These are phyloP conservation scores for Panorpa germanica DNA, from an alignment of 2,888 invertebrate genomes.

Conservation along the genomic window DNA sequence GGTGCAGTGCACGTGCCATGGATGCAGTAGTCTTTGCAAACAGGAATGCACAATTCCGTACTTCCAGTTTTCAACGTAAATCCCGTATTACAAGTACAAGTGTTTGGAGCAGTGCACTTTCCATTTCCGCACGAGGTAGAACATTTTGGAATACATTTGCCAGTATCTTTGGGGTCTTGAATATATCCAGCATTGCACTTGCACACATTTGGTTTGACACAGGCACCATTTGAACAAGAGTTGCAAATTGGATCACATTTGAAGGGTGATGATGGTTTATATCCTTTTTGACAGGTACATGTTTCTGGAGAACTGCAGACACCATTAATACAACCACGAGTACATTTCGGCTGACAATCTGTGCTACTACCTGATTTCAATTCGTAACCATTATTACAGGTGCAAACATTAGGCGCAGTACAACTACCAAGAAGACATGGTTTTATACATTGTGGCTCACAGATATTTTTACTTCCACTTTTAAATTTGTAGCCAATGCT, in stretches of 20 bases:
- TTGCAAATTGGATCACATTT: constrained; percentile 18
- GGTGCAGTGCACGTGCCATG: constrained; percentile 19
- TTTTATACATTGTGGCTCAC: constrained; percentile 16
- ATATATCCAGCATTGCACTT: too few relatives aligned
- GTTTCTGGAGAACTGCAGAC: constrained; percentile 14
- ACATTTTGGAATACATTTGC: constrained; percentile 17
- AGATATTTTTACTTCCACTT: constrained; percentile 18
- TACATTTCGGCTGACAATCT: constrained; percentile 15
- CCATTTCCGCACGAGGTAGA: constrained; percentile 18
- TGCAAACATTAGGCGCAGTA: constrained; percentile 21
- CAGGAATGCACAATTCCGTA: constrained; percentile 16
- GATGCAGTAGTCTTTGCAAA: constrained; percentile 17
- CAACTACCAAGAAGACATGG: constrained; percentile 27
- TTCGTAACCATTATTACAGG: constrained; percentile 21
- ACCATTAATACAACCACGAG: constrained; percentile 14
- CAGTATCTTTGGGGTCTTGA: too few relatives aligned
- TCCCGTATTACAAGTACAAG: constrained; percentile 21
- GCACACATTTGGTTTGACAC: constrained; percentile 15
- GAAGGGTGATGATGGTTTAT: background rate
- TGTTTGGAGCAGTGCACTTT: constrained; percentile 20
- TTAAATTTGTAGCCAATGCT: constrained; percentile 16
- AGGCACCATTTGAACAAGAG: constrained; percentile 15
- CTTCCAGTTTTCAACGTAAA: constrained; percentile 11
- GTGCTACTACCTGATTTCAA: constrained; percentile 16
- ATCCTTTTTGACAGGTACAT: too few relatives aligned